A percentile compares a stretch with the other conserved stretches of the same genome.
Conservation (phyloP, 2,113 vertebrate species). For the Narcine bancroftii region DNA sequence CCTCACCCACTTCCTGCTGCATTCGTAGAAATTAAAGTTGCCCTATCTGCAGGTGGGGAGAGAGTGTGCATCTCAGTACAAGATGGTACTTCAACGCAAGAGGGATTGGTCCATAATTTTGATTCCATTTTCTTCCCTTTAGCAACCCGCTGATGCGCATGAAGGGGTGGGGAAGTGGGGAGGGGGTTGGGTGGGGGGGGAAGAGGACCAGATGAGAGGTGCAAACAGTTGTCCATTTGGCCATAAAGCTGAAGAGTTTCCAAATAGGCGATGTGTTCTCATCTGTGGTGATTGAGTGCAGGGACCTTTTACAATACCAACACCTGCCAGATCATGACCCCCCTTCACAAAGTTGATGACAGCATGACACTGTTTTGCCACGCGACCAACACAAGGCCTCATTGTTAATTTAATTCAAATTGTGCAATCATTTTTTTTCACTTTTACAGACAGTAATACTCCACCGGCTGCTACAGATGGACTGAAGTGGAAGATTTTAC, state of each 20-base stretch:
- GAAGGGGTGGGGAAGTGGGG: constrained; percentile 3
- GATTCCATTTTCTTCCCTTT: background rate
- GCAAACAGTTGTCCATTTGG: constrained; percentile 48
- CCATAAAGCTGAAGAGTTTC: constrained; percentile 47
- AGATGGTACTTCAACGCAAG: too few relatives aligned
- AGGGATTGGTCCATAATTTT: background rate
- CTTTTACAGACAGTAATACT: constrained; percentile 57
- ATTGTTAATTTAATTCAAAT: constrained; percentile 61
- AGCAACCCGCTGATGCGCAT: background rate
- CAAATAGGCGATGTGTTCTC: constrained; percentile 52
- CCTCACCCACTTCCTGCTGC: constrained; percentile 55
- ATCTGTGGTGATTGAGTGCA: constrained; percentile 56
- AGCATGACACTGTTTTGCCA: constrained; percentile 56
- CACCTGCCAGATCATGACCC: constrained; percentile 66
- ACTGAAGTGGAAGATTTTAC: constrained; percentile 63
- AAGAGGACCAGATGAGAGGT: constrained; percentile 50
- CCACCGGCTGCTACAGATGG: constrained; percentile 64
- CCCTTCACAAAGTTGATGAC: constrained; percentile 50
- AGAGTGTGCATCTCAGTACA: background rate
- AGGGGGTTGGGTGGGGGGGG: constrained; percentile 49
- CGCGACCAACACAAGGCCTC: constrained; percentile 73
- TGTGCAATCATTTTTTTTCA: constrained; percentile 43
- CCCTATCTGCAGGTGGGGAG: constrained; percentile 45
- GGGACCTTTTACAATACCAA: constrained; percentile 63
- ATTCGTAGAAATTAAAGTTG: constrained; percentile 63